A percentile compares a stretch with the other conserved stretches of the same genome.
Conservation (phyloP, 2,888 invertebrate genomes). For the Acrobasis repandana region DNA sequence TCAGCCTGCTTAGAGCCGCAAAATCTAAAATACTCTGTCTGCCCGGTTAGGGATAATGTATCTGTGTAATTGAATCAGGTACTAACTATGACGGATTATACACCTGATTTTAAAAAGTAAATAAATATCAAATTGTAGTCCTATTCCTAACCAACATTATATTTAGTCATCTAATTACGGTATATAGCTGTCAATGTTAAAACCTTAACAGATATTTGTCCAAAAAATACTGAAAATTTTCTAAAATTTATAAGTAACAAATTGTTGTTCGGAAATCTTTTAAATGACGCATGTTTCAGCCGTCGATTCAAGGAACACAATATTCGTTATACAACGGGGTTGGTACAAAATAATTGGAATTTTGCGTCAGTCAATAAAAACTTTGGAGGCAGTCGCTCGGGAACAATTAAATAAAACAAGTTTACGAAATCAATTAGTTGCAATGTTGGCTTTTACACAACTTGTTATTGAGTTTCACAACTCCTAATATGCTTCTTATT, state of each 20-base stretch:
- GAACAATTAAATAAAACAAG: constrained; percentile 71
- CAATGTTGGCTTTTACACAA: constrained; percentile 66
- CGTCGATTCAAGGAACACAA: constrained; percentile 22
- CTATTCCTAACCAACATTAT: too few relatives aligned
- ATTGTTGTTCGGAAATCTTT: background rate
- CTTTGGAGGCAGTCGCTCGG: constrained; percentile 48
- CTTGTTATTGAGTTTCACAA: constrained; percentile 66
- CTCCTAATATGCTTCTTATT: constrained; percentile 50
- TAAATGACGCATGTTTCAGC: constrained; percentile 14
- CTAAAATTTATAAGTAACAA: background rate
- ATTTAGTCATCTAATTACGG: too few relatives aligned
- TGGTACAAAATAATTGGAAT: constrained; percentile 50
- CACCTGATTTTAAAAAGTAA: too few relatives aligned
- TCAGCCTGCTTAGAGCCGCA: too few relatives aligned
- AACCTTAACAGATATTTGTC: too few relatives aligned
- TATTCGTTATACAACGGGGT: constrained; percentile 26
- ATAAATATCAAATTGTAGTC: too few relatives aligned
- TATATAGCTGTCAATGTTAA: too few relatives aligned
- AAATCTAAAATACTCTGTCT: too few relatives aligned
- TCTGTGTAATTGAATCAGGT: too few relatives aligned
- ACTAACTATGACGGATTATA: too few relatives aligned
- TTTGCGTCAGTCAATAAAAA: constrained; percentile 60
- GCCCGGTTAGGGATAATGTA: too few relatives aligned
- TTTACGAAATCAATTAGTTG: constrained; percentile 71
- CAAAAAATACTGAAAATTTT: too few relatives aligned